phyloP scores from a whole-genome alignment of 2,797 vertebrate genomes.

The Melanotaenia trifasciata region DNA sequence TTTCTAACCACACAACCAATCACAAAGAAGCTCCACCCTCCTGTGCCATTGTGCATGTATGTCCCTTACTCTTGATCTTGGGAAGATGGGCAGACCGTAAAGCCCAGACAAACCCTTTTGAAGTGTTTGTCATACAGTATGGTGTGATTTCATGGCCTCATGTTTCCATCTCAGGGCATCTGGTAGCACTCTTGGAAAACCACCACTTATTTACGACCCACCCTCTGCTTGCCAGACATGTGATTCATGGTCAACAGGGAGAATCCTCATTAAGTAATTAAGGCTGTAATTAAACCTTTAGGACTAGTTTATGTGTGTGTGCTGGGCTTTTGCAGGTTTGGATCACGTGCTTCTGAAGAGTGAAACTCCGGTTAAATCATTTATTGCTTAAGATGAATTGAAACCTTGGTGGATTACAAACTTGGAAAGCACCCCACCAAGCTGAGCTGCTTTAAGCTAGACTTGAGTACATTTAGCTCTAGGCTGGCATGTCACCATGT shows the following conservation, averaged over 20 bases:
- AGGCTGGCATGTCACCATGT: slow-evolving; percentile 34
- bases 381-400: slow-evolving; percentile 46
- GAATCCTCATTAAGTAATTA: slow-evolving; percentile 85
- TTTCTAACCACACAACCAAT: slow-evolving; percentile 55
- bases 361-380: slow-evolving; percentile 27
- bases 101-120: slow-evolving; percentile 73
- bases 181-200: slow-evolving; percentile 82
- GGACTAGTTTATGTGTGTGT: slow-evolving; percentile 41
- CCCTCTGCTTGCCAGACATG: slow-evolving; percentile 74
- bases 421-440: slow-evolving; percentile 35
- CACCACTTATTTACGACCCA: slow-evolving; percentile 81
- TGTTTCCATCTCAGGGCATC: slow-evolving; percentile 80
- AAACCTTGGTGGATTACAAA: slow-evolving; percentile 34
- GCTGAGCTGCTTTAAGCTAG: slow-evolving; percentile 16
- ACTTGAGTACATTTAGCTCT: slow-evolving; percentile 29
- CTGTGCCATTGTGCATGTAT: slow-evolving; percentile 14
- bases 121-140: slow-evolving; percentile 76
- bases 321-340: slow-evolving; percentile 51
- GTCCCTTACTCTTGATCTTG: slow-evolving; percentile 32
- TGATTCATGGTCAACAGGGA: slow-evolving; percentile 79
- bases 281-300: slow-evolving; percentile 80
- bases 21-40: slow-evolving; percentile 21
- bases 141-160: slow-evolving; percentile 75
- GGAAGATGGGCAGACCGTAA: slow-evolving; percentile 62
- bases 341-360: slow-evolving; percentile 33